Evolutionary conservation across 1,140 invertebrate genomes (phyloP), one percentile per base, ranked within the genome.

Genomic region (Sinonovacula constricta): DNA sequence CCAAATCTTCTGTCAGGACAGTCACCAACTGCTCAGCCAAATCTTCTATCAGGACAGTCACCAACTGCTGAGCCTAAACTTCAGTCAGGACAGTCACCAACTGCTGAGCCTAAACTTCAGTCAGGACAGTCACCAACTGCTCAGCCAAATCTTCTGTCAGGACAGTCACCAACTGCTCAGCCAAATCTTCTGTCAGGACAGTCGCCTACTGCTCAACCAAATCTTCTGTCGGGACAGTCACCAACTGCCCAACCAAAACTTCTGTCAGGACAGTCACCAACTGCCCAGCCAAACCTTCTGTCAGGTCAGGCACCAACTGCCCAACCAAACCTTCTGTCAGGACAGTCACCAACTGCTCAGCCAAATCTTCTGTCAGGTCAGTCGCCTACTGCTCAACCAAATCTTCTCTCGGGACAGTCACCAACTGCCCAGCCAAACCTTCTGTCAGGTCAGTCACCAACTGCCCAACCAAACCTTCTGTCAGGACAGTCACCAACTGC

Each of bases 241-340:
- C 67, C 60, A 30, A 71, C 68, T 22, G 45, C 57, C 15, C 33
- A 57, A 36, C 59, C 68, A 31, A 31, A 36, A 22, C 1, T 60
- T 24, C 18, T 22, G 18, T 60, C 45, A 31, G 71, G 51, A 0
- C 45, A 65, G 28, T 57, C 65, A 33, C 80, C 82, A 31, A 66
- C 49, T 26, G 31, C 63, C 0, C 18, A 33, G 0, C 77, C 80
- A 69, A 28, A 53, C 12, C 2, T 66, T 22, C 26, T 22, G 2
- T 71, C 76, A 26, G 76, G 70, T 3, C 7, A 45, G 12, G 49
- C 60, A 51, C 81, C 79, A 30, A 74, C 72, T 18, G 51, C 69
- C 15, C 26, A 62, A 10, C 79, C 79, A 59, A 12, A 34, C 3
- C n/a, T 39, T 2, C 31, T 15, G 30, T 56, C 63, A 24, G 70